These are phyloP conservation scores for Pogonophryne albipinna DNA, from an alignment of 2,797 vertebrate species.

Conservation along the genomic window DNA sequence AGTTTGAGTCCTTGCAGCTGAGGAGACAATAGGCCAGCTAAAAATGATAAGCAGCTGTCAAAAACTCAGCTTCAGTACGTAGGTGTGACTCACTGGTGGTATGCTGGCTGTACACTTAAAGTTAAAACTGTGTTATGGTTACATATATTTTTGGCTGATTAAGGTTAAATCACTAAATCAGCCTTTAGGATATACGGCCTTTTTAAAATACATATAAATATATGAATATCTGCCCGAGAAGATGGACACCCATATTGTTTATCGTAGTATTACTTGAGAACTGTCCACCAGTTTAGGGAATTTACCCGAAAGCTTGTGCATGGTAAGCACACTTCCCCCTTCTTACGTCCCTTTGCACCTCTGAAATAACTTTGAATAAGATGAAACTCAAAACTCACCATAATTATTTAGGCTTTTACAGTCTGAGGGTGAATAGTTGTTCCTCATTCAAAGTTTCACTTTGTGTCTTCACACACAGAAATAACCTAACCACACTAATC, in stretches of 20 bases:
- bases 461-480: constrained; percentile 31
- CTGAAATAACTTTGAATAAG: neutral
- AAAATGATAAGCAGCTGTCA: neutral
- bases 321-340: neutral
- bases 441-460: constrained; percentile 64
- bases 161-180: neutral
- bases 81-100: neutral
- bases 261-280: no score
- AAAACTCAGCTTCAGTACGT: neutral
- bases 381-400: neutral
- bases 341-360: neutral
- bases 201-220: neutral
- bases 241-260: neutral
- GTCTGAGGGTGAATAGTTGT: neutral
- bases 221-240: neutral
- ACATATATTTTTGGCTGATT: neutral
- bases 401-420: neutral
- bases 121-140: neutral
- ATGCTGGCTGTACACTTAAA: neutral
- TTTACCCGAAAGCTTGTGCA: neutral
- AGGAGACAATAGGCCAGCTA: neutral
- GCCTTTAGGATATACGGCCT: neutral
- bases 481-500: neutral
- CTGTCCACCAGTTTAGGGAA: neutral
- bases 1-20: no score